Conservation (phyloP, 2,797 vertebrate species). For the Antennarius maculatus region DNA sequence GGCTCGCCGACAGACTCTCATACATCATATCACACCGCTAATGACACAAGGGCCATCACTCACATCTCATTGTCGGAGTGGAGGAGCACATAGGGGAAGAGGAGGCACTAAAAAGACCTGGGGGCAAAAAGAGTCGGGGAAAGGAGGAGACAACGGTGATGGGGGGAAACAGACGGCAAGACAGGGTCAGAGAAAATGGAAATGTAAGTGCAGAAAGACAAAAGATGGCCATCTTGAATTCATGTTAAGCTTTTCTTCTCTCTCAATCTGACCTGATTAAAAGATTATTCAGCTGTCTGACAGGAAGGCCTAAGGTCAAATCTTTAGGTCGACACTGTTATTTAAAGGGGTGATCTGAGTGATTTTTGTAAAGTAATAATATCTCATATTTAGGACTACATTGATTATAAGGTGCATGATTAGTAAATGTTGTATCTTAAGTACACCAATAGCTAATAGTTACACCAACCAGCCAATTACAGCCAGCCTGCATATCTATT, state of each 20-base stretch:
- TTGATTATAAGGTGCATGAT: neutral
- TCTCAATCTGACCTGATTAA: conserved; percentile 32
- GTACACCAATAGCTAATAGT: too few species aligned
- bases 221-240: conserved; percentile 28
- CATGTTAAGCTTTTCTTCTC: conserved; percentile 8
- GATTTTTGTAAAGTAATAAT: too few species aligned
- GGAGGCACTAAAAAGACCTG: conserved; percentile 34
- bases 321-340: conserved; percentile 7
- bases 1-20: conserved; percentile 58
- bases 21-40: conserved; percentile 74
- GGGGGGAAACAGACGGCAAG: conserved; percentile 16
- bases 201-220: conserved; percentile 34
- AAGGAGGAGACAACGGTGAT: conserved; percentile 33
- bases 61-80: conserved; percentile 43
- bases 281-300: conserved; percentile 36
- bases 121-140: conserved; percentile 31
- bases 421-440: too few species aligned
- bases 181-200: conserved; percentile 37
- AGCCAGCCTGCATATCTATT: neutral
- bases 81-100: conserved; percentile 11
- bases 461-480: neutral
- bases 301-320: conserved; percentile 18
- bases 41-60: conserved; percentile 64
- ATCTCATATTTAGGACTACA: neutral
- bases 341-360: conserved; percentile 20